These are phyloP conservation scores for Lochmaea crataegi DNA, from an alignment of 2,888 invertebrate species.

Conservation along the genomic window DNA sequence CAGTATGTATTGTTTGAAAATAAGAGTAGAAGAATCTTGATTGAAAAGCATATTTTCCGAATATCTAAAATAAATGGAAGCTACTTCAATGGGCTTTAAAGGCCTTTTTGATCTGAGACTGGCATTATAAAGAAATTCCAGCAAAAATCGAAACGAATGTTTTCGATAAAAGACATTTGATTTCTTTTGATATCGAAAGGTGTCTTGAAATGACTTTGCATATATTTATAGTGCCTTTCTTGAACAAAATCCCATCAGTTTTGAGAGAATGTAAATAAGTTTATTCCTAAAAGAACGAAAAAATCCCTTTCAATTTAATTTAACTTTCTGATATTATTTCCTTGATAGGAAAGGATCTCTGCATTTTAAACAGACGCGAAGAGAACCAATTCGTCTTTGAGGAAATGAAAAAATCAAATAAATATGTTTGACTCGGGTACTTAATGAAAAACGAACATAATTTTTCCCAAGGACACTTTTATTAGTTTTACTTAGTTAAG, in stretches of 20 bases:
- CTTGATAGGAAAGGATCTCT: not conserved
- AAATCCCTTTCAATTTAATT: slow-evolving; percentile 8
- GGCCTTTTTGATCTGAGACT: not conserved
- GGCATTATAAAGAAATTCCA: not conserved
- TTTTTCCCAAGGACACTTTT: not conserved
- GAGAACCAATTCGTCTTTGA: not conserved
- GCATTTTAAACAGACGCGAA: not conserved
- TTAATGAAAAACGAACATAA: too few relatives aligned
- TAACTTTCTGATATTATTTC: not conserved
- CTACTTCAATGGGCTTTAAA: too few relatives aligned
- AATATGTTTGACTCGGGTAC: not conserved
- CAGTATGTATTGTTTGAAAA: too few relatives aligned
- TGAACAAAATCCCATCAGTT: not conserved
- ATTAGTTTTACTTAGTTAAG: not conserved
- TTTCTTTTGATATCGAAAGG: not conserved
- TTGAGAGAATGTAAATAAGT: not conserved
- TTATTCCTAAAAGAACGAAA: not conserved
- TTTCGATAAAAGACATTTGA: not conserved
- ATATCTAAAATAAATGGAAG: too few relatives aligned
- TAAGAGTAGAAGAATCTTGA: too few relatives aligned
- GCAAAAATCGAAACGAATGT: not conserved
- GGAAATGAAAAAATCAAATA: not conserved
- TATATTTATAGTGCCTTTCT: slow-evolving; percentile 5
- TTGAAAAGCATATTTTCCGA: too few relatives aligned
- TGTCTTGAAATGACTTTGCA: not conserved